Evolutionary conservation across 2,797 vertebrate species (phyloP).

Genomic region (Danio albolineatus): DNA sequence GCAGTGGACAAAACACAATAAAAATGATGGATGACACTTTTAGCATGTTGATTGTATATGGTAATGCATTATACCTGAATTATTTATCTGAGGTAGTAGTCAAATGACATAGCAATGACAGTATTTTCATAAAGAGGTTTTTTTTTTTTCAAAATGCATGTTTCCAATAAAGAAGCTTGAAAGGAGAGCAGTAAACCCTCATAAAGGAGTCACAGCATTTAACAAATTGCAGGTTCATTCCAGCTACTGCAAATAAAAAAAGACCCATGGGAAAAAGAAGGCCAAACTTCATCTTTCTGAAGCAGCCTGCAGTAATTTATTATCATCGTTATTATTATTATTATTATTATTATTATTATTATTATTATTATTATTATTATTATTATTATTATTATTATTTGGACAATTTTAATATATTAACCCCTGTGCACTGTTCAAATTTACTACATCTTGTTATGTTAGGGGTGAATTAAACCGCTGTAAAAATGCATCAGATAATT

Average conservation of each 20-base stretch:
- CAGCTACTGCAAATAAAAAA: neutral
- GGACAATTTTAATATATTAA: too few relatives aligned
- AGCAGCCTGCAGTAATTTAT: too few relatives aligned
- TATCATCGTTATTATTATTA: too few relatives aligned
- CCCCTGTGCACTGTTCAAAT: too few relatives aligned
- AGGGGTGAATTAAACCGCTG: too few relatives aligned
- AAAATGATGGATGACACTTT: conserved; percentile 12
- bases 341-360: too few relatives aligned
- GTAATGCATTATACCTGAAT: conserved; percentile 30
- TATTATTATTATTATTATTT: too few relatives aligned
- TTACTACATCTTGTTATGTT: too few relatives aligned
- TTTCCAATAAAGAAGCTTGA: conserved; percentile 33
- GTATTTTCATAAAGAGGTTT: neutral
- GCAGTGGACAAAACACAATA: conserved; percentile 19
- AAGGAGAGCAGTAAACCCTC: neutral
- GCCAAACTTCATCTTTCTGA: neutral
- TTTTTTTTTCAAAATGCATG: neutral
- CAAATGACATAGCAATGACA: neutral
- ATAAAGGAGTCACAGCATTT: conserved; percentile 3
- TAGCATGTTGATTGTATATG: neutral
- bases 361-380: too few relatives aligned
- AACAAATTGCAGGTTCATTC: neutral
- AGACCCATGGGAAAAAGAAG: neutral
- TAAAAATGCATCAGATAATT: too few relatives aligned
- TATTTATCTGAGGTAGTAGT: conserved; percentile 9